These are phyloP conservation scores for Otis tarda DNA, from an alignment of 2,113 vertebrate genomes.

Conservation along the genomic window DNA sequence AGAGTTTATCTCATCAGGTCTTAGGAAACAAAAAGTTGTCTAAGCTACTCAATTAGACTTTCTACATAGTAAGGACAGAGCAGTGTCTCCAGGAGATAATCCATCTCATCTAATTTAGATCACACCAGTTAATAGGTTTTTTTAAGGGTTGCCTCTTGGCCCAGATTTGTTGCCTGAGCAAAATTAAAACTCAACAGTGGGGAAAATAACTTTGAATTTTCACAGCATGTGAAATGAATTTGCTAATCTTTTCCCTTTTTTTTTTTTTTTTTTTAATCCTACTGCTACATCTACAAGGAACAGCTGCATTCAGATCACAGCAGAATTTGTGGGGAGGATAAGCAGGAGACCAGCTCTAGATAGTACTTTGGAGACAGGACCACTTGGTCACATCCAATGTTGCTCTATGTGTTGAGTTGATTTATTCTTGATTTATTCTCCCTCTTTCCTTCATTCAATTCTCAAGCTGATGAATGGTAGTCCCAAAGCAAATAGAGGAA, in stretches of 20 bases:
- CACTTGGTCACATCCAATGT: neutral
- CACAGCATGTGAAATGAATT: neutral
- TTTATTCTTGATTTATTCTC: neutral
- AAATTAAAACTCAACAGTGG: neutral
- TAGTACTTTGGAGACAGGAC: neutral
- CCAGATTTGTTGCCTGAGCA: neutral
- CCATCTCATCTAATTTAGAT: neutral
- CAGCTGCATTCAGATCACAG: neutral
- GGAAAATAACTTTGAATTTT: neutral
- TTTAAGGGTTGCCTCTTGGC: neutral
- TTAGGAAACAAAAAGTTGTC: neutral
- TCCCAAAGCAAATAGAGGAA: neutral
- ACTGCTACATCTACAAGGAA: neutral
- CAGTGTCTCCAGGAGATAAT: neutral
- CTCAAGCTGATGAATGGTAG: neutral
- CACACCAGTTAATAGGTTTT: neutral
- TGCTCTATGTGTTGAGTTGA: neutral
- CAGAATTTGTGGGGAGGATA: neutral
- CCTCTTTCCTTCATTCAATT: neutral
- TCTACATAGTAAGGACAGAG: neutral
- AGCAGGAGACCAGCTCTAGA: neutral
- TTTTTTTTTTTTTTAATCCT: neutral
- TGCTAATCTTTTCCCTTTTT: neutral
- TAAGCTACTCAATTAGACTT: neutral
- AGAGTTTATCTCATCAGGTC: neutral